Conservation (phyloP, 2,113 vertebrate species). For the Pandion haliaetus region DNA sequence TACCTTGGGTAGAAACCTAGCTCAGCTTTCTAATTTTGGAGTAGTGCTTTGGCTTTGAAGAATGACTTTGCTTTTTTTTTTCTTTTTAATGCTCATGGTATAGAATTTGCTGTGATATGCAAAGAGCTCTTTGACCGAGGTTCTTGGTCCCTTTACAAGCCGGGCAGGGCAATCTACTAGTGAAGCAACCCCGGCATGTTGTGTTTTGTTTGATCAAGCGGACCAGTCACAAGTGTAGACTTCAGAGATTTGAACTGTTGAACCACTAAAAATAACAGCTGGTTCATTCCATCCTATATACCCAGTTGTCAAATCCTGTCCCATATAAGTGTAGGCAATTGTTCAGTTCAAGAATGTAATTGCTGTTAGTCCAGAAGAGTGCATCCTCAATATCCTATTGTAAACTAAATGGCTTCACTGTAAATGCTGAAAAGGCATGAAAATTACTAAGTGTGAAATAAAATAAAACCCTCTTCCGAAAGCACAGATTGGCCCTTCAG, state of each 20-base stretch:
- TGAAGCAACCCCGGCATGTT: background rate
- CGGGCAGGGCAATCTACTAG: background rate
- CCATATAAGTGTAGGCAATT: background rate
- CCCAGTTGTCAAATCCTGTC: background rate
- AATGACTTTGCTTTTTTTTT: background rate
- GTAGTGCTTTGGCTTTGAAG: background rate
- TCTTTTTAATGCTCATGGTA: background rate
- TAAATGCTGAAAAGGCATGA: background rate
- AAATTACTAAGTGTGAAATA: background rate
- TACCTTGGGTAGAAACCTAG: background rate
- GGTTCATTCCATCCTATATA: background rate
- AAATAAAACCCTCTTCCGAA: background rate
- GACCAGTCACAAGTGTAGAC: background rate
- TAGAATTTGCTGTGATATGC: background rate
- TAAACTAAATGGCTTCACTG: background rate
- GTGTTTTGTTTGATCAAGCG: background rate
- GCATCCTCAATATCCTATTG: background rate
- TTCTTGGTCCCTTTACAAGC: background rate
- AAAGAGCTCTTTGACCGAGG: background rate
- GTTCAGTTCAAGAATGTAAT: background rate
- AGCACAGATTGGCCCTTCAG: background rate
- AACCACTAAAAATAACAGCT: background rate
- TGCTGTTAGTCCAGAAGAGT: background rate
- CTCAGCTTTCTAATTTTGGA: background rate
- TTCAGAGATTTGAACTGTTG: background rate